Evolutionary conservation across 1,140 invertebrate genomes (phyloP).

Genomic region (Sitobion miscanthi): DNA sequence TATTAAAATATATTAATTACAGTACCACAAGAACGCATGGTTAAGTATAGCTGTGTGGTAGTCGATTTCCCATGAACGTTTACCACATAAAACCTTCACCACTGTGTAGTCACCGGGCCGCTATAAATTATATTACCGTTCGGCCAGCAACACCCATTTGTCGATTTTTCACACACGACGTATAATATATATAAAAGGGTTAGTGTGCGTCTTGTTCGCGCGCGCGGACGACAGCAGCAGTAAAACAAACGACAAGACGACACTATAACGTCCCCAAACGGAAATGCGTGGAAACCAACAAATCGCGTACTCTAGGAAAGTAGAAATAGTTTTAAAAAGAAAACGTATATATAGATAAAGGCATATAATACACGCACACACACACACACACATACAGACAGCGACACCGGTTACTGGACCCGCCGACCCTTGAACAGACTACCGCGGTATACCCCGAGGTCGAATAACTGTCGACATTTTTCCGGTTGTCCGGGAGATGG

Average conservation of each 20-base stretch:
- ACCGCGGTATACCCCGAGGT: neutral
- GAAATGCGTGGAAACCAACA: neutral
- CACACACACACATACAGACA: neutral
- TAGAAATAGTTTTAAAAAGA: neutral
- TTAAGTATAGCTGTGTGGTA: too few species aligned
- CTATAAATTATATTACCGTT: neutral
- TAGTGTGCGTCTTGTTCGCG: neutral
- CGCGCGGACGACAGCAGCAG: neutral
- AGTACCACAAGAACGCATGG: neutral
- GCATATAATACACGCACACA: neutral
- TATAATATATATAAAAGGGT: neutral
- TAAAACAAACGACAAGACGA: neutral
- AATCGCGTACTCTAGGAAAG: neutral
- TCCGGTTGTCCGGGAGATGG: neutral
- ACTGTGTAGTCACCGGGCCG: neutral
- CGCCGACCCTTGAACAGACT: neutral
- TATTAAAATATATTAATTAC: neutral
- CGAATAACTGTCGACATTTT: conserved; percentile 35
- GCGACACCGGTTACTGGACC: neutral
- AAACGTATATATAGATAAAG: neutral
- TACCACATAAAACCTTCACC: neutral
- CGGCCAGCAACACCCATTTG: neutral
- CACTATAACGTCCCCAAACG: neutral
- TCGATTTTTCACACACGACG: neutral
- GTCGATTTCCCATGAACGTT: neutral